Evolutionary conservation across 1,140 invertebrate genomes (phyloP).

Genomic region (Camponotus floridanus): DNA sequence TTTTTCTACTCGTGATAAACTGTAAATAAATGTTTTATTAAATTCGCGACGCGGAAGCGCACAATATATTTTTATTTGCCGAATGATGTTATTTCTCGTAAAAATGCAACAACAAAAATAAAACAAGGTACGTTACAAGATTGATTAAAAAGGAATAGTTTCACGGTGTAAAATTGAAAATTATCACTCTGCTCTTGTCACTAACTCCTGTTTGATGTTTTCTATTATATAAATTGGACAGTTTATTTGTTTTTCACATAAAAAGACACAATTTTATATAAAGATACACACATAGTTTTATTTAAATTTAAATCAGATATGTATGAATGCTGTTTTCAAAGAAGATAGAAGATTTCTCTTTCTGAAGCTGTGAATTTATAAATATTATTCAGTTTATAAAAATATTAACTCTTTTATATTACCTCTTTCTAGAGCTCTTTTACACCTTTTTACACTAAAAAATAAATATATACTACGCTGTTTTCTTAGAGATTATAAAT

Average conservation of each 20-base stretch:
- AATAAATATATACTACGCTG: background rate
- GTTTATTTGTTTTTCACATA: slow-evolving; percentile 41
- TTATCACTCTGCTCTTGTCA: slow-evolving; percentile 71
- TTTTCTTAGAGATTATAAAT: slow-evolving; percentile 1
- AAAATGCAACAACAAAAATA: slow-evolving; percentile 47
- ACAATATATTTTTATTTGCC: slow-evolving; percentile 61
- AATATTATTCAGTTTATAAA: slow-evolving; percentile 2
- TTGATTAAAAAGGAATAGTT: slow-evolving; percentile 67
- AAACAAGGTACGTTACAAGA: slow-evolving; percentile 46
- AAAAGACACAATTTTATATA: slow-evolving; percentile 18
- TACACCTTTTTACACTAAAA: background rate
- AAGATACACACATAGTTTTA: background rate
- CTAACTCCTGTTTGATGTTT: slow-evolving; percentile 54
- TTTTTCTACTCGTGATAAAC: slow-evolving; percentile 62
- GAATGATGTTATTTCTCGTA: slow-evolving; percentile 61
- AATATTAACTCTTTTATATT: background rate
- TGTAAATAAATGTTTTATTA: slow-evolving; percentile 65
- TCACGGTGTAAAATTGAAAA: slow-evolving; percentile 77
- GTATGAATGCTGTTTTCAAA: background rate
- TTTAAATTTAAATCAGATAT: background rate
- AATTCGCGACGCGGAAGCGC: slow-evolving; percentile 28
- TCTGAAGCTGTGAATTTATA: background rate
- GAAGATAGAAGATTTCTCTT: background rate
- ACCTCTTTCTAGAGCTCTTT: background rate
- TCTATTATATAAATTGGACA: slow-evolving; percentile 37